These are phyloP conservation scores for Lasioglossum lativentre DNA, from an alignment of 2,888 invertebrate genomes.

Conservation along the genomic window DNA sequence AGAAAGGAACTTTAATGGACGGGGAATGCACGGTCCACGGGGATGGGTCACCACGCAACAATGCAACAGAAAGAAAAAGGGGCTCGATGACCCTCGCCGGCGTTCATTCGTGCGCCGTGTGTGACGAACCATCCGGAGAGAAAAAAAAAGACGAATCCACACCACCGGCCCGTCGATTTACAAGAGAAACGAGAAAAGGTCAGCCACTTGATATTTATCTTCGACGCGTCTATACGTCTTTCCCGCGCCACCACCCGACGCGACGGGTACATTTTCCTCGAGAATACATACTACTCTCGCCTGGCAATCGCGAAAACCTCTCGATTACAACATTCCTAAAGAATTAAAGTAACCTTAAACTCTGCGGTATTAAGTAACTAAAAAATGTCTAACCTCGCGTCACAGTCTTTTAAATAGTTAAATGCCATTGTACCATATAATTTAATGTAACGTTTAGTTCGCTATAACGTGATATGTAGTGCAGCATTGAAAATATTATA, in stretches of 20 bases:
- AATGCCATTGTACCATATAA: too few relatives aligned
- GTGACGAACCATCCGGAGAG: slow-evolving; percentile 39
- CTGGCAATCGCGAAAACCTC: slow-evolving; percentile 2
- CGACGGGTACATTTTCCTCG: not conserved
- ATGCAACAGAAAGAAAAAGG: slow-evolving; percentile 59
- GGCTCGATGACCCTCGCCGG: slow-evolving; percentile 57
- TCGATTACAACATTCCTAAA: not conserved
- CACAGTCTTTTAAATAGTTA: not conserved
- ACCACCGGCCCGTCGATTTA: slow-evolving; percentile 39
- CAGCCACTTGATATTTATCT: slow-evolving; percentile 48
- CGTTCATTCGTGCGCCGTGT: slow-evolving; percentile 34
- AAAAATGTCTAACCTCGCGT: not conserved
- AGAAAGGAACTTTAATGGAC: slow-evolving; percentile 42
- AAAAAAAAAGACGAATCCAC: slow-evolving; percentile 37
- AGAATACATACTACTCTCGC: not conserved
- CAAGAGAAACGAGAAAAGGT: slow-evolving; percentile 56
- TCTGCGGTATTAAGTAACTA: not conserved
- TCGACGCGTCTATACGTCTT: slow-evolving; percentile 29
- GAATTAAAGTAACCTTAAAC: not conserved
- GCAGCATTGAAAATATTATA: too few relatives aligned
- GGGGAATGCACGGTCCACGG: slow-evolving; percentile 53
- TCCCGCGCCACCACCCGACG: not conserved
- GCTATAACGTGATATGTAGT: too few relatives aligned
- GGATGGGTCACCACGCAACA: slow-evolving; percentile 65
- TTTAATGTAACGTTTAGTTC: too few relatives aligned